Conservation (phyloP, 2,888 invertebrate genomes). For the Smittia aterrima region DNA sequence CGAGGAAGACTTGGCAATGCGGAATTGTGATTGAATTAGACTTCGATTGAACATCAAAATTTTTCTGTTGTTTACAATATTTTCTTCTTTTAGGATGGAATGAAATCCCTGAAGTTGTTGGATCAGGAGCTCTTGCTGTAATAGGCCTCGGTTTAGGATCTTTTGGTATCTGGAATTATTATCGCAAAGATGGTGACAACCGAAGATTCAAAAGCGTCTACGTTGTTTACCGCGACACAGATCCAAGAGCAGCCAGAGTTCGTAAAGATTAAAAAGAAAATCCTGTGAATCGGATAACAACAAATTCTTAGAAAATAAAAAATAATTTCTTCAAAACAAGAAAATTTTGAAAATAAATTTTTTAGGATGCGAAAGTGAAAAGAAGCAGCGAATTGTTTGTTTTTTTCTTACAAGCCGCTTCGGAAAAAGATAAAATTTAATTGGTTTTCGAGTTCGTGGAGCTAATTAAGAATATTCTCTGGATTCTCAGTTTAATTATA, state of each 20-base stretch:
- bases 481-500: too few species aligned
- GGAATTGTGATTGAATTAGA: neutral
- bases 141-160: conserved; percentile 58
- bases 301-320: conserved; percentile 12
- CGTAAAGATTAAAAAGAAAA: conserved; percentile 55
- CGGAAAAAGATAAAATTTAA: too few species aligned
- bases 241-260: conserved; percentile 61
- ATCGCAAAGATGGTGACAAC: conserved; percentile 64
- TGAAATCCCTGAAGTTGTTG: conserved; percentile 71
- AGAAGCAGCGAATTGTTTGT: too few species aligned
- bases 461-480: too few species aligned
- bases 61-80: neutral
- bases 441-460: too few species aligned
- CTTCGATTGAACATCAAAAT: conserved; percentile 1
- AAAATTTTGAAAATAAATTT: too few species aligned
- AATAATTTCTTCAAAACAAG: neutral
- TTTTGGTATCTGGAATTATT: conserved; percentile 56
- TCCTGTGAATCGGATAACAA: neutral
- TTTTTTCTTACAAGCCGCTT: too few species aligned
- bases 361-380: too few species aligned
- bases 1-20: too few species aligned
- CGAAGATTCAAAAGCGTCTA: conserved; percentile 63
- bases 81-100: conserved; percentile 55
- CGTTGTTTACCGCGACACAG: conserved; percentile 66
- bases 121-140: conserved; percentile 59